A percentile compares a stretch with the other conserved stretches of the same genome.
phyloP scores from a whole-genome alignment of 2,797 vertebrate species.

The Falco cherrug region DNA sequence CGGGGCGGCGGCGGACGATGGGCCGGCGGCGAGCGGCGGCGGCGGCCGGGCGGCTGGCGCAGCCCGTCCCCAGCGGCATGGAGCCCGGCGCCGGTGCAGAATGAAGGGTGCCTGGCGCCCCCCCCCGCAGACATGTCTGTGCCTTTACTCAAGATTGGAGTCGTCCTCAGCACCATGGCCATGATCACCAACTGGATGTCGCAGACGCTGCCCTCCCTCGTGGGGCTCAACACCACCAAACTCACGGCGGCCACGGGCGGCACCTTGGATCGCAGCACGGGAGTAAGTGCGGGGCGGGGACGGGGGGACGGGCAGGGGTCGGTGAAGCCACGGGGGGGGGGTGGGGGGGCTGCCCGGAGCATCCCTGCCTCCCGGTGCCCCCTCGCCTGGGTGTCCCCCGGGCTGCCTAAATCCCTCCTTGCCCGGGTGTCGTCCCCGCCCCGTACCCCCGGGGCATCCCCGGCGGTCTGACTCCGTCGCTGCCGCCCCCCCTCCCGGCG shows the following conservation, averaged over 20 bases:
- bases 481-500: too few species aligned
- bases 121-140: constrained; percentile 86
- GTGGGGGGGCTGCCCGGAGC: not conserved
- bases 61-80: constrained; percentile 20
- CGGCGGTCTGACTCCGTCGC: too few species aligned
- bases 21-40: not conserved
- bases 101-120: constrained; percentile 36
- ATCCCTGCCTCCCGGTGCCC: not conserved
- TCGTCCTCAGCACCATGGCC: constrained; percentile 96
- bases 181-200: constrained; percentile 98
- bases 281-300: constrained; percentile 83
- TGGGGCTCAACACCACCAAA: constrained; percentile 94
- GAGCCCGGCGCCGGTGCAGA: constrained; percentile 35
- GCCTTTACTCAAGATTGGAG: constrained; percentile 92
- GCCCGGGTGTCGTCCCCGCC: not conserved
- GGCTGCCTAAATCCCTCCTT: not conserved
- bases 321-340: too few species aligned
- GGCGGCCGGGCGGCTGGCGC: not conserved
- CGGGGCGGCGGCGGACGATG: not conserved
- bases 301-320: not conserved
- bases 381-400: not conserved
- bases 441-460: too few species aligned
- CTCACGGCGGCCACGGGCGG: constrained; percentile 91
- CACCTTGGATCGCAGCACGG: constrained; percentile 91
- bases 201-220: constrained; percentile 92